Evolutionary conservation across 2,888 invertebrate species (phyloP).

Genomic region (Stenichneumon culpator): DNA sequence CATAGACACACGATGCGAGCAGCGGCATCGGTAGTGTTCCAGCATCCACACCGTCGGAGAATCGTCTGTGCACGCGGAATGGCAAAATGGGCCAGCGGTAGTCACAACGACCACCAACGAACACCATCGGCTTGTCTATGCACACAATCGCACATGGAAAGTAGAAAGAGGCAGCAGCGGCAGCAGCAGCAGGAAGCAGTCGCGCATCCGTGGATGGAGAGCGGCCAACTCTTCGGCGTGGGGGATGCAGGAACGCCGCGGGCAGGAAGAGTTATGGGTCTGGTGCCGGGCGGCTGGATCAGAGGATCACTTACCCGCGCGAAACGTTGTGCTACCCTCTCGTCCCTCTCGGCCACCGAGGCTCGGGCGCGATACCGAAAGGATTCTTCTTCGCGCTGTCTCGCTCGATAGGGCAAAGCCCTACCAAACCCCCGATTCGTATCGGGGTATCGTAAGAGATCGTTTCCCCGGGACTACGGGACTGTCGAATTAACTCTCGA

Average conservation of each 20-base stretch:
- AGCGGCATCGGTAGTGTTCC: conserved; percentile 29
- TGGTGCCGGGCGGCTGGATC: conserved; percentile 78
- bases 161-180: conserved; percentile 50
- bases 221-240: conserved; percentile 77
- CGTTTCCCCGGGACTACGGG: conserved; percentile 15
- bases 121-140: conserved; percentile 6
- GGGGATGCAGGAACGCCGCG: conserved; percentile 42
- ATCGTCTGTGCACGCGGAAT: conserved; percentile 12
- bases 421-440: conserved; percentile 53
- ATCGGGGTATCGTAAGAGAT: conserved; percentile 56
- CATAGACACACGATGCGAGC: conserved; percentile 20
- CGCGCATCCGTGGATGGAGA: conserved; percentile 78
- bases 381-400: conserved; percentile 70
- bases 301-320: conserved; percentile 79
- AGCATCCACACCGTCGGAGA: background rate
- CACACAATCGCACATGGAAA: conserved; percentile 42
- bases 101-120: conserved; percentile 23
- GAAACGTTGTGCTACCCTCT: conserved; percentile 51
- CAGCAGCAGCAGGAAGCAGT: conserved; percentile 59
- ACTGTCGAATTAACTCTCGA: conserved; percentile 47
- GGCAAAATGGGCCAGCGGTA: conserved; percentile 27
- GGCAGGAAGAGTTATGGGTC: conserved; percentile 79
- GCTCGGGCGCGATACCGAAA: conserved; percentile 75
- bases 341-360: conserved; percentile 23
- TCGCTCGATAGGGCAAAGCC: conserved; percentile 54